phyloP scores from a whole-genome alignment of 2,888 invertebrate genomes.

The Sphaerophoria taeniata region DNA sequence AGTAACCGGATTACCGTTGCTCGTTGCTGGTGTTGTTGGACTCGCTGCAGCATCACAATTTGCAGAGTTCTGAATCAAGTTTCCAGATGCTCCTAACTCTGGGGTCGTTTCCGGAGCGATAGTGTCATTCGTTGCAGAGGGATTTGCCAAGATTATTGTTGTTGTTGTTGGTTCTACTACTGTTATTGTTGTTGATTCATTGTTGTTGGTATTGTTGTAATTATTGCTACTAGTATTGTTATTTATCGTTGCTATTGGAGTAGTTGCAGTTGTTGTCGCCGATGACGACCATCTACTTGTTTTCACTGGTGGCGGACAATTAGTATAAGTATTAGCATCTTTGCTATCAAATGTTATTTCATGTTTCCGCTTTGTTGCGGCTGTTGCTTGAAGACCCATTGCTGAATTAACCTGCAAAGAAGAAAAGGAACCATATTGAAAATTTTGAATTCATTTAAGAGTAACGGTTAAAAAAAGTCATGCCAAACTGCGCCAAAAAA shows the following conservation, averaged over 20 bases:
- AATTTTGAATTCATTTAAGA: slow-evolving; percentile 28
- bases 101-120: slow-evolving; percentile 1
- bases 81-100: neutral
- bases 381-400: slow-evolving; percentile 89
- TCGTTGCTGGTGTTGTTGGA: slow-evolving; percentile 69
- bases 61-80: slow-evolving; percentile 46
- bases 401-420: slow-evolving; percentile 84
- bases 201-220: slow-evolving; percentile 60
- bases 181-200: slow-evolving; percentile 52
- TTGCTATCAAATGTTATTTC: slow-evolving; percentile 83
- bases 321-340: slow-evolving; percentile 83
- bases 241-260: slow-evolving; percentile 75
- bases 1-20: slow-evolving; percentile 80
- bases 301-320: slow-evolving; percentile 84
- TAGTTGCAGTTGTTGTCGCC: slow-evolving; percentile 79
- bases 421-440: slow-evolving; percentile 20
- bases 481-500: slow-evolving; percentile 59
- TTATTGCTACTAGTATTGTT: slow-evolving; percentile 53
- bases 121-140: slow-evolving; percentile 64
- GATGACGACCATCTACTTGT: slow-evolving; percentile 85
- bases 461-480: slow-evolving; percentile 54
- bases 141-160: slow-evolving; percentile 64
- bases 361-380: slow-evolving; percentile 88
- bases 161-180: slow-evolving; percentile 64
- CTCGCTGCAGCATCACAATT: slow-evolving; percentile 50